Percentiles rank a stretch among this genome's conserved stretches.
phyloP scores from a whole-genome alignment of 2,797 vertebrate genomes.

The Sphaeramia orbicularis region DNA sequence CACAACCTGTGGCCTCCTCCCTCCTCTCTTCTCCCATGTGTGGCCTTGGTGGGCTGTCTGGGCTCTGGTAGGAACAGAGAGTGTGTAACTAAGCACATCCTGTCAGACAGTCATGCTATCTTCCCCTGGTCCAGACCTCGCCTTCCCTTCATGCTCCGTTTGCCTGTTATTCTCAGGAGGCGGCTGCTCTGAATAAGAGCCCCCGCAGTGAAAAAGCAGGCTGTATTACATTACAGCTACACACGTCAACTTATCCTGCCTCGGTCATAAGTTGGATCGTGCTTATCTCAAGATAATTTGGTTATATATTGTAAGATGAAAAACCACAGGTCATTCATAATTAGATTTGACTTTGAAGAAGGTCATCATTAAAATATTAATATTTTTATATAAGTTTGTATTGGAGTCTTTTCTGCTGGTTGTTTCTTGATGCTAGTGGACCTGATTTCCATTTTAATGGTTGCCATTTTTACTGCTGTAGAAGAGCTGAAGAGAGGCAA shows the following conservation, averaged over 20 bases:
- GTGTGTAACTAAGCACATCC: conserved; percentile 88
- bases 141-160: conserved; percentile 86
- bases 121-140: conserved; percentile 78
- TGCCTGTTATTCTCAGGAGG: conserved; percentile 78
- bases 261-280: conserved; percentile 45
- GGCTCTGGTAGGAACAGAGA: conserved; percentile 78
- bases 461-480: too few species aligned
- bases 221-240: conserved; percentile 56
- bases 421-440: too few species aligned
- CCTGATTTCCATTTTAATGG: too few species aligned
- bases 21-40: conserved; percentile 62
- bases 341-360: background rate
- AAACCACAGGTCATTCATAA: conserved; percentile 12
- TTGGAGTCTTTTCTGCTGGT: too few species aligned
- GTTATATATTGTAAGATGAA: conserved; percentile 12
- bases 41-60: conserved; percentile 77
- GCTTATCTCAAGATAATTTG: conserved; percentile 45
- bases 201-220: conserved; percentile 55
- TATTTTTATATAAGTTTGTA: too few species aligned
- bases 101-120: conserved; percentile 87
- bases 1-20: conserved; percentile 37
- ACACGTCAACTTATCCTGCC: conserved; percentile 36
- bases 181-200: conserved; percentile 70
- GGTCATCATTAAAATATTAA: too few species aligned
- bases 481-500: too few species aligned